Conservation (phyloP, 2,888 invertebrate genomes). For the Leptura quadrifasciata region DNA sequence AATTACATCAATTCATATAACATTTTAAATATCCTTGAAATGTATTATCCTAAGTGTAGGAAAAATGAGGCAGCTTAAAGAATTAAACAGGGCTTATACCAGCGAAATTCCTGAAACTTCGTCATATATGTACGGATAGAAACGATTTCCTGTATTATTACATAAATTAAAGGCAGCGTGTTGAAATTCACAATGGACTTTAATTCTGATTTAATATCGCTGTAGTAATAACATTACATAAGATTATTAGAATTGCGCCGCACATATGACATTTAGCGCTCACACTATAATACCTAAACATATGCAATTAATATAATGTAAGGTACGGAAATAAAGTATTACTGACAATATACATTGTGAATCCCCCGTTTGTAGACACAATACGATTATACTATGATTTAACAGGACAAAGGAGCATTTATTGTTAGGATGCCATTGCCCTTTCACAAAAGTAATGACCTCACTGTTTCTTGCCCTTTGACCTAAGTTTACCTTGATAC, state of each 20-base stretch:
- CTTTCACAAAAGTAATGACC: conserved; percentile 44
- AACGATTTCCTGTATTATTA: background rate
- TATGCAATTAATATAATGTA: conserved; percentile 25
- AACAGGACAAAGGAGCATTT: conserved; percentile 43
- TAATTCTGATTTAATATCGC: background rate
- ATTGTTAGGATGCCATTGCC: conserved; percentile 44
- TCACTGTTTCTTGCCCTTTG: conserved; percentile 37
- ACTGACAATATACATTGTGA: conserved; percentile 38
- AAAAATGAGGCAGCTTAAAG: background rate
- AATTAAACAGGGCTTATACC: background rate
- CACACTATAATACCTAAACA: conserved; percentile 19
- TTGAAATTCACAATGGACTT: conserved; percentile 1
- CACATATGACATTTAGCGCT: background rate
- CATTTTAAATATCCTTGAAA: background rate
- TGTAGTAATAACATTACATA: background rate
- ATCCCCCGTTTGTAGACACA: conserved; percentile 21
- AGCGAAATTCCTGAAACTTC: background rate
- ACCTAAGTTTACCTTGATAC: conserved; percentile 36
- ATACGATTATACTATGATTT: conserved; percentile 40
- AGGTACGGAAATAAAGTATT: conserved; percentile 39
- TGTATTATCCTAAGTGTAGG: background rate
- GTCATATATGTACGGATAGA: background rate
- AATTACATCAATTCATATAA: too few species aligned
- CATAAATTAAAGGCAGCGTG: conserved; percentile 1
- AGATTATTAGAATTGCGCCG: background rate